A percentile compares a stretch with the other conserved stretches of the same genome.
phyloP scores from a whole-genome alignment of 2,113 vertebrate species.

The Pteronura brasiliensis region DNA sequence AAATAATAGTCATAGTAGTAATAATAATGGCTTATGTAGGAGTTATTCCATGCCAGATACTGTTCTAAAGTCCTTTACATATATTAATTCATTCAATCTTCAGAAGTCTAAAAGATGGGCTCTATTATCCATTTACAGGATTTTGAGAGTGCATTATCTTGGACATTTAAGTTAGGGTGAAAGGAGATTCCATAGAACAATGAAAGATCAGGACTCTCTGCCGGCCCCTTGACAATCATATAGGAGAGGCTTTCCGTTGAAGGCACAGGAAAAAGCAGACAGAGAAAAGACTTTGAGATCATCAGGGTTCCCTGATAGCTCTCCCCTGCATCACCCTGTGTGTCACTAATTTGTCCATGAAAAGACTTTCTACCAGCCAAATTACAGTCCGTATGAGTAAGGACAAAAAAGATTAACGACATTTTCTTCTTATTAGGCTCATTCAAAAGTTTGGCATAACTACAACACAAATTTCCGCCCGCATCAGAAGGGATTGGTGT shows the following conservation, averaged over 20 bases:
- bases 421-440: slow-evolving; percentile 87
- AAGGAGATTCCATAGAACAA: neutral
- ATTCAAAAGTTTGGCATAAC: slow-evolving; percentile 92
- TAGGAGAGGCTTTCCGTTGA: neutral
- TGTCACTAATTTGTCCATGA: neutral
- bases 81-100: neutral
- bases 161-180: neutral
- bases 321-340: neutral
- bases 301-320: neutral
- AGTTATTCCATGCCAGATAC: neutral
- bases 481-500: slow-evolving; percentile 89
- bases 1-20: neutral
- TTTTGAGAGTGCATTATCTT: neutral
- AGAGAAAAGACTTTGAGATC: neutral
- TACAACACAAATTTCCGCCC: slow-evolving; percentile 89
- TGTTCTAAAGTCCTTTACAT: neutral
- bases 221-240: no score
- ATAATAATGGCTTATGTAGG: neutral
- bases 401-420: neutral
- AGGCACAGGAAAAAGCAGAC: neutral
- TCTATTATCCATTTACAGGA: neutral
- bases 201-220: neutral
- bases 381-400: neutral
- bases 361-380: neutral
- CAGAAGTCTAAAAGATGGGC: neutral